Evolutionary conservation across 2,113 vertebrate species (phyloP).

Genomic region (Poicephalus gulielmi): DNA sequence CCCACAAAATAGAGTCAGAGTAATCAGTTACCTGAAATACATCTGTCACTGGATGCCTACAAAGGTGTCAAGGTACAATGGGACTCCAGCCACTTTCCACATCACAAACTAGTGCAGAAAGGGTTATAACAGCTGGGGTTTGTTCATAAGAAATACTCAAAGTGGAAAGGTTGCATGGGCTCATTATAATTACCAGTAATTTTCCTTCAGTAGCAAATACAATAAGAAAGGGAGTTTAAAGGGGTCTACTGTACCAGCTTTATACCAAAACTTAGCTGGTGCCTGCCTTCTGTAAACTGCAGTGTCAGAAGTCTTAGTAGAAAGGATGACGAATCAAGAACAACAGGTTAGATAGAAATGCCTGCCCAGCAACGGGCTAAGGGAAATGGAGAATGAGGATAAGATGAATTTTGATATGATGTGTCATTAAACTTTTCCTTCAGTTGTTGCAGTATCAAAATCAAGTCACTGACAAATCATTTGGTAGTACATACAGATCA

Average conservation of each 20-base stretch:
- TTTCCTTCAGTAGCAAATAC: background rate
- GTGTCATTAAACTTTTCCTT: background rate
- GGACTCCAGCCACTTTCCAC: background rate
- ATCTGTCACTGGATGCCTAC: background rate
- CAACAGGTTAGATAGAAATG: background rate
- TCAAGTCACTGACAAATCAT: background rate
- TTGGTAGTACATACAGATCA: background rate
- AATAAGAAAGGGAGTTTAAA: background rate
- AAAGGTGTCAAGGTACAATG: background rate
- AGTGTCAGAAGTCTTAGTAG: background rate
- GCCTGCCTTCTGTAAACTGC: background rate
- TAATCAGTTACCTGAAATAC: background rate
- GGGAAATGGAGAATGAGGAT: background rate
- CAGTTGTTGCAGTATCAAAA: background rate
- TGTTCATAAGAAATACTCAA: background rate
- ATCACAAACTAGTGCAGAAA: background rate
- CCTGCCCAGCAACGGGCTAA: background rate
- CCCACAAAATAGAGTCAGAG: background rate
- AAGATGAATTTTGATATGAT: background rate
- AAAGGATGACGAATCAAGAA: background rate
- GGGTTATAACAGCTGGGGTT: background rate
- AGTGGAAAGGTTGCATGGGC: background rate
- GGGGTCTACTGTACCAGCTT: rapidly evolving
- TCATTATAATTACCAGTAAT: background rate
- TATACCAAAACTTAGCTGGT: background rate